Evolutionary conservation across 2,797 vertebrate species (phyloP), one percentile per base, ranked within the genome.

Genomic region (Phoxinus dragarum): DNA sequence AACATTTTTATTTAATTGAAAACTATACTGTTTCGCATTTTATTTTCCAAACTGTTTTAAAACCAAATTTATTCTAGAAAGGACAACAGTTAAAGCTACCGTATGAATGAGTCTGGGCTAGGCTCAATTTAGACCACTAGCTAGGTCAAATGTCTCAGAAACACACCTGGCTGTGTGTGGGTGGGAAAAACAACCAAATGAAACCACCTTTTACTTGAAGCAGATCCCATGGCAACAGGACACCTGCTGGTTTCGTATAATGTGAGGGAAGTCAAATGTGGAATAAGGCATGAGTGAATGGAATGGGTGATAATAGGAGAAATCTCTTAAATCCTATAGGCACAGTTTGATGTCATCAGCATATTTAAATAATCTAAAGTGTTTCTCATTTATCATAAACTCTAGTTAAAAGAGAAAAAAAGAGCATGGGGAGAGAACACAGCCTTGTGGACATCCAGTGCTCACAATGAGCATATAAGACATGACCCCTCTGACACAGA

Each of bases 191-290:
- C 40, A 81, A 81, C n/a, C 42, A 40, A 16, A 69, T 69, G 2
- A 38, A 81, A 69, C 34, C 64, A 49, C 7, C 34, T 69, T 71
- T 40, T 67, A 54, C 44, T 42, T 67, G 34, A 81, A 72, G 49
- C 23, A 56, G 12, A 71, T 81, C 49, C 75, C 64, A 75, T 82
- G 86, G 54, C 42, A 47, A 80, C 49, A 79, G n/a, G 19, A 72
- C 54, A 34, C 74, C 68, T 76, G 76, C 16, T 61, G 47, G 61
- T 69, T 44, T 56, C 52, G 69, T 59, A 80, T 72, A 64, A 49
- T n/a, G 49, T 74, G n/a, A 67, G 64, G 56, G 10, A 66, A 27
- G 42, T 61, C 6, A 49, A 54, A 78, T 64, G n/a, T 2, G 4
- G 75, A 8, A 77, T 6, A 36, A 77, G 12, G 21, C 74, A n/a